Conservation (phyloP, 2,888 invertebrate species). For the Tipula unca region DNA sequence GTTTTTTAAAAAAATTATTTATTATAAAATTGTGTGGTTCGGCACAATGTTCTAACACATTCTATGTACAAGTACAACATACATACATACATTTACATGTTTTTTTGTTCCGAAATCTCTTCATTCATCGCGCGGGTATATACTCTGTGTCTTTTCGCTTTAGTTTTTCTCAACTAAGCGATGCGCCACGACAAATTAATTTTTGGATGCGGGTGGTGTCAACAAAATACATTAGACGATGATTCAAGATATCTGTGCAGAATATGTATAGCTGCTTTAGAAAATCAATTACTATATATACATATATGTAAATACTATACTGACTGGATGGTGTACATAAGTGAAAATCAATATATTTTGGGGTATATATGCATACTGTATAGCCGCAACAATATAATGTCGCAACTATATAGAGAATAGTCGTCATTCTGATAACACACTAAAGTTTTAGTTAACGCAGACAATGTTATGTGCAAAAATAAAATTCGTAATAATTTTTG, state of each 20-base stretch:
- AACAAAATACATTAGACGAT: neutral
- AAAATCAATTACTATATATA: neutral
- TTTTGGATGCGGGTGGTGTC: no score
- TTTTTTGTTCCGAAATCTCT: neutral
- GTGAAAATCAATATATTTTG: neutral
- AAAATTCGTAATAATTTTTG: no score
- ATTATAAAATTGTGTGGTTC: neutral
- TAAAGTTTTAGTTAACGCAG: no score
- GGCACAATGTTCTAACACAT: neutral
- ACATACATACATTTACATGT: no score
- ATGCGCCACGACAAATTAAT: neutral
- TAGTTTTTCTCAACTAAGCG: neutral
- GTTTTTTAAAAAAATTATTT: no score
- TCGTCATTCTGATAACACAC: no score
- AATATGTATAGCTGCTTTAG: neutral
- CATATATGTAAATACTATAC: no score
- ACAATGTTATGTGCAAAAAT: no score
- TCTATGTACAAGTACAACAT: neutral
- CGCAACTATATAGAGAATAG: no score
- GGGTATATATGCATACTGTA: neutral
- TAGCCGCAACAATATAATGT: neutral
- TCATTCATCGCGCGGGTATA: neutral
- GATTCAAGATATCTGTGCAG: no score
- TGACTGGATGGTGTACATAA: neutral
- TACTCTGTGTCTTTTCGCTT: no score